Evolutionary conservation across 2,113 vertebrate species (phyloP), one percentile per base, ranked within the genome.

Genomic region (Scophthalmus maximus): DNA sequence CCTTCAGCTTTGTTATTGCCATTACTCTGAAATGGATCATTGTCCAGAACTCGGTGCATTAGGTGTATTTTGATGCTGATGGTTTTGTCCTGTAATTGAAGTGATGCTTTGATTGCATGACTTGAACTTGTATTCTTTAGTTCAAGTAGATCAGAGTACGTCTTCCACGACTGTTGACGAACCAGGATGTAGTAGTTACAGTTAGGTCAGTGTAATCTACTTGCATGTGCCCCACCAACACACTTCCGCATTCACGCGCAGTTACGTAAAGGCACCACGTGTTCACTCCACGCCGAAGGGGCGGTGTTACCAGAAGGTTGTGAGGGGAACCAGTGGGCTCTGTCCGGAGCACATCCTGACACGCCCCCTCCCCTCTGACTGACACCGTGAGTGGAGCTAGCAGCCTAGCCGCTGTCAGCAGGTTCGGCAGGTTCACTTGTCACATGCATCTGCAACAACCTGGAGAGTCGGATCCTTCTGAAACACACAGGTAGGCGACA

Each of bases 401-500:
- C 42, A n/a, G 17, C 17, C 6, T 4, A 27, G 63, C 23, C 3
- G 1, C 30, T n/a, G 8, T 0, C 29, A 14, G 64, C 49, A 26
- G 25, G 34, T 57, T 9, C 11, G 20, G 15, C 26, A 30, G 22
- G 18, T 30, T 30, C 49, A 14, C 49, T n/a, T 15, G 46, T 6
- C 49, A 50, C 22, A 38, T 9, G 11, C 30, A 20, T 23, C 10
- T 49, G 4, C 46, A 11, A 4, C n/a, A 3, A 8, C 42, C 42
- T 46, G 42, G 32, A 34, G 6, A 34, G 10, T 8, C 32, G 2
- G 32, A 17, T 1, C 2, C 14, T 46, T 20, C 42, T 46, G 42
- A 8, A 20, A 50, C 6, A 7, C 20, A 6, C 55, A 73, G 81
- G 85, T 84, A 57, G 4, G 40, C 42, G n/a, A n/a, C n/a, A n/a